Evolutionary conservation across 2,888 invertebrate genomes (phyloP), one percentile per base, ranked within the genome.

Genomic region (Rhabditoides inermis): DNA sequence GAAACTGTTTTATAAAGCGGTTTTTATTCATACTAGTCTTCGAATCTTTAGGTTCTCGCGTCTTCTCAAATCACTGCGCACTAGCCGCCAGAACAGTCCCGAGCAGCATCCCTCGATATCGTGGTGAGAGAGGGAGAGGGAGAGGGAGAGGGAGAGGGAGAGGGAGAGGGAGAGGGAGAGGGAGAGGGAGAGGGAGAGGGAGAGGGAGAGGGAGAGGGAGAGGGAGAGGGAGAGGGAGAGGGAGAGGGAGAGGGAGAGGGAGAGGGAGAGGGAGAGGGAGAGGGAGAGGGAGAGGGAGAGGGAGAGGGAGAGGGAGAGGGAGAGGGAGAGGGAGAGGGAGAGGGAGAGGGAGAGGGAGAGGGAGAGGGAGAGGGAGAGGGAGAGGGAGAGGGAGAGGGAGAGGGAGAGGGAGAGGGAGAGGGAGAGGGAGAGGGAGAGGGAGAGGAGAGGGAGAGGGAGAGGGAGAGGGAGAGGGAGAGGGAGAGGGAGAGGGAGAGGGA

Each of bases 21-120:
- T n/a, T n/a, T n/a, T n/a, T n/a, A n/a, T n/a, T n/a, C n/a, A n/a
- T n/a, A n/a, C n/a, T n/a, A n/a, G n/a, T n/a, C n/a, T n/a, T n/a
- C n/a, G n/a, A n/a, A n/a, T n/a, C n/a, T 39, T 39, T 39, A 39
- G 40, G 23, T 61, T 70, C 42, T 63, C 64, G 6, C 65, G 64
- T 36, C 55, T 70, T 2, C 54, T 70, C 26, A 60, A 66, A 44
- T 67, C 65, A 27, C 59, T 68, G 35, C 53, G 68, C 26, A 57
- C 58, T n/a, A n/a, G n/a, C 15, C 58, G 64, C 41, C 63, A 60
- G 4, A 61, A 55, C n/a, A 64, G 63, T 15, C 68, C 66, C n/a
- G 65, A 65, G 20, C 63, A 61, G 26, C 61, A 61, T 42, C 65
- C 65, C 2, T 53, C 60, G 0, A 61, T 65, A n/a, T 58, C 62